Conservation (phyloP, 2,797 vertebrate species). For the Eulemur coronatus region DNA sequence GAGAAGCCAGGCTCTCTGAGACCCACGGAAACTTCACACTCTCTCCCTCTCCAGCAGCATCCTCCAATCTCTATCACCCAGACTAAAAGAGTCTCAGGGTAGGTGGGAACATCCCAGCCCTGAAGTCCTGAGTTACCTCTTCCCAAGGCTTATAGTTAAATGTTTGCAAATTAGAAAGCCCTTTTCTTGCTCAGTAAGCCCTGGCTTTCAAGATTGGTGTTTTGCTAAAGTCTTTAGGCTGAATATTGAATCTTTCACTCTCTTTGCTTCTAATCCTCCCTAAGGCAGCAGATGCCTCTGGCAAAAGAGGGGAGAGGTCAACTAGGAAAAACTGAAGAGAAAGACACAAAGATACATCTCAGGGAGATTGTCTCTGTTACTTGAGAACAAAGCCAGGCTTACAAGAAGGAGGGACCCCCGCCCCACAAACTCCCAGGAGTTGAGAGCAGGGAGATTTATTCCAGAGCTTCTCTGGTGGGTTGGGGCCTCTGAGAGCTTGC, state of each 20-base stretch:
- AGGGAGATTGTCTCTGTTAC: neutral
- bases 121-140: neutral
- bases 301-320: neutral
- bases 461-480: neutral
- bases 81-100: neutral
- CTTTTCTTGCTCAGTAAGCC: neutral
- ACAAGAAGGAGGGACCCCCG: neutral
- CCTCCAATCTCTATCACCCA: neutral
- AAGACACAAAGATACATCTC: neutral
- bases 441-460: neutral
- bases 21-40: neutral
- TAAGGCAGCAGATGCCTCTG: neutral
- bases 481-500: neutral
- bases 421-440: neutral
- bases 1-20: neutral
- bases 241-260: slow-evolving; percentile 10
- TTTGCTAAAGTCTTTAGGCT: neutral
- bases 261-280: neutral
- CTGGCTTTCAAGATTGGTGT: slow-evolving; percentile 9
- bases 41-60: neutral
- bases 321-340: neutral
- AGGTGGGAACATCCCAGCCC: neutral
- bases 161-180: neutral
- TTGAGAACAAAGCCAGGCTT: neutral
- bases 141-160: neutral